Evolutionary conservation across 1,140 invertebrate genomes (phyloP), one percentile per base, ranked within the genome.

Genomic region (Augochlora pura): DNA sequence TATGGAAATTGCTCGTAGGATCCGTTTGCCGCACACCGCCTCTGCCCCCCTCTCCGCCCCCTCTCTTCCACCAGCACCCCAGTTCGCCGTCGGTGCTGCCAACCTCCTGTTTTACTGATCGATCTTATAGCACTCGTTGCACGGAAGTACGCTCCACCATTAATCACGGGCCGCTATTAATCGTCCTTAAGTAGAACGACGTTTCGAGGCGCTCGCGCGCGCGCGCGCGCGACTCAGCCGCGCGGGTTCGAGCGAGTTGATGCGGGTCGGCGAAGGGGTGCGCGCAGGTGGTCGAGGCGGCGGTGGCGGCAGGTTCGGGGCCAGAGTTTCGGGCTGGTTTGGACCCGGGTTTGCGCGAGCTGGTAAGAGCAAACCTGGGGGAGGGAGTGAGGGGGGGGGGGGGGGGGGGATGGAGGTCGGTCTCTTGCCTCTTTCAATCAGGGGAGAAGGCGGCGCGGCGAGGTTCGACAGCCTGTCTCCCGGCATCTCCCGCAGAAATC

Each of bases 91-190:
- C n/a, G n/a, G n/a, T 4, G 32, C 32, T 46, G 18, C 49, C 14
- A 52, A 52, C 49, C 62, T 18, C 21, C n/a, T 42, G 80, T 70
- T n/a, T n/a, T 21, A 57, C 54, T 81, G 74, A 73, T 86, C 84
- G 60, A 82, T 64, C 80, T 65, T 25, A 23, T 65, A 21, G 42
- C 21, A 85, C 80, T 80, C 72, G 67, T 80, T 80, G 70, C 64
- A 12, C 67, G 60, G 62, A 76, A 79, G 63, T 84, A 80, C 57
- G 71, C 52, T 52, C 42, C 38, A 23, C 72, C 86, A 88, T 89
- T 88, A 89, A 89, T 89, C 87, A 86, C 81, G 66, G 54, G 65
- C 70, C 59, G 77, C 87, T 88, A 89, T 89, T 89, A 89, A 89
- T 89, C 87, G 87, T 86, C 54, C 65, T 87, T 89, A 88, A 89